Percentiles rank a stretch among this genome's conserved stretches.
These are phyloP conservation scores for Sakesphorus luctuosus DNA, from an alignment of 2,113 vertebrate species.

Conservation along the genomic window DNA sequence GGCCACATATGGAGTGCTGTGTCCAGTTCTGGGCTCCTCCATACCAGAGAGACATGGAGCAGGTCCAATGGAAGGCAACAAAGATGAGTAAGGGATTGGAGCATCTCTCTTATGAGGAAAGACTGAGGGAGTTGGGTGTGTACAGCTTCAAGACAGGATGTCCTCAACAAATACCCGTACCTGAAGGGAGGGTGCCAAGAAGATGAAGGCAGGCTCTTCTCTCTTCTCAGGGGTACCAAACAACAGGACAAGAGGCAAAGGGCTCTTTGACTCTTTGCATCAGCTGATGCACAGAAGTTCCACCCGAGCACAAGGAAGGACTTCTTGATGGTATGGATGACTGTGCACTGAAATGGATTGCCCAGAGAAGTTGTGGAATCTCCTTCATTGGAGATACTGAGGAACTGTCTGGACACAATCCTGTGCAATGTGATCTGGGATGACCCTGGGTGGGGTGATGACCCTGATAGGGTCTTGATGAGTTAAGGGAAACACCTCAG, in stretches of 20 bases:
- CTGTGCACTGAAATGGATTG: not conserved
- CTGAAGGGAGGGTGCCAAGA: not conserved
- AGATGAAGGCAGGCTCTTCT: not conserved
- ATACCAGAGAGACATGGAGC: fast-evolving
- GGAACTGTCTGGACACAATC: not conserved
- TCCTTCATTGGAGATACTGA: not conserved
- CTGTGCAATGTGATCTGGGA: not conserved
- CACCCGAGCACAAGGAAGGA: not conserved
- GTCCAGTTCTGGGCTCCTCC: not conserved
- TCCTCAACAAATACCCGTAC: not conserved
- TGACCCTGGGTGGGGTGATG: no score
- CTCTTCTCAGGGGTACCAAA: not conserved
- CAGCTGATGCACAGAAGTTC: not conserved
- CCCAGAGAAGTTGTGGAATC: not conserved
- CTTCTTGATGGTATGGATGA: not conserved
- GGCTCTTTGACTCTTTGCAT: no score
- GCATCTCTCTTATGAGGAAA: not conserved
- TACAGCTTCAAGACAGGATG: not conserved
- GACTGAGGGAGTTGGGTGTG: not conserved
- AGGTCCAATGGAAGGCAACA: not conserved
- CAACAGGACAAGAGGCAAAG: not conserved
- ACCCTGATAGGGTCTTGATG: no score
- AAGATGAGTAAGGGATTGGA: not conserved
- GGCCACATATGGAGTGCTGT: fast-evolving
- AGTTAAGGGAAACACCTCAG: no score